Percentiles rank a stretch among this genome's conserved stretches.
Conservation (phyloP, 1,140 invertebrate genomes). For the Theocolax elegans region DNA sequence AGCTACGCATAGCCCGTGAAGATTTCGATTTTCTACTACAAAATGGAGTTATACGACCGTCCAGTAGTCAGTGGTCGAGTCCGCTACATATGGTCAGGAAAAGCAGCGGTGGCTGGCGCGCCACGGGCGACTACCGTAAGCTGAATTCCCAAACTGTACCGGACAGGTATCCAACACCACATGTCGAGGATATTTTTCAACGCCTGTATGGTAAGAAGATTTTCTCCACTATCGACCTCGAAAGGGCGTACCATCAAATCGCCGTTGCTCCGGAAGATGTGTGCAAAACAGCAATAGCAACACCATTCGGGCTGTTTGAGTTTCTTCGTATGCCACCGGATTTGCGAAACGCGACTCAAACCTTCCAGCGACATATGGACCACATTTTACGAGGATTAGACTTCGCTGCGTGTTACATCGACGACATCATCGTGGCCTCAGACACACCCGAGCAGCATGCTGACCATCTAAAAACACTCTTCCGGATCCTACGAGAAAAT, state of each 20-base stretch:
- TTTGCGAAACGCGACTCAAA: background rate
- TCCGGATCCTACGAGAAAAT: too few species aligned
- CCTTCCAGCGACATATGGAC: too few species aligned
- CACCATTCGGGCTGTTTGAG: background rate
- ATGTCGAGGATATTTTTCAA: background rate
- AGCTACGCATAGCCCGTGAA: background rate
- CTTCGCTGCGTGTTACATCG: too few species aligned
- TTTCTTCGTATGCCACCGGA: background rate
- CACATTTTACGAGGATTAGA: too few species aligned
- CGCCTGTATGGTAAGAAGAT: background rate
- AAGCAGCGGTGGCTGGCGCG: background rate
- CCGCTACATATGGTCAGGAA: too few species aligned
- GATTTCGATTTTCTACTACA: background rate
- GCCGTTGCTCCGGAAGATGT: background rate
- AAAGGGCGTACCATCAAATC: background rate
- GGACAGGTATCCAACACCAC: background rate
- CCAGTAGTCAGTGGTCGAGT: background rate
- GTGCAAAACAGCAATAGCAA: background rate
- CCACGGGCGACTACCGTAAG: background rate
- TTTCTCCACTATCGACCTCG: background rate
- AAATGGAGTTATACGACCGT: background rate
- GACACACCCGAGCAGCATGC: too few species aligned
- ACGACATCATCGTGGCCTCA: too few species aligned
- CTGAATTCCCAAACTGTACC: background rate
- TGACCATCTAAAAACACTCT: too few species aligned